Evolutionary conservation across 2,797 vertebrate species (phyloP), one percentile per base, ranked within the genome.

Genomic region (Chaetophractus vellerosus): DNA sequence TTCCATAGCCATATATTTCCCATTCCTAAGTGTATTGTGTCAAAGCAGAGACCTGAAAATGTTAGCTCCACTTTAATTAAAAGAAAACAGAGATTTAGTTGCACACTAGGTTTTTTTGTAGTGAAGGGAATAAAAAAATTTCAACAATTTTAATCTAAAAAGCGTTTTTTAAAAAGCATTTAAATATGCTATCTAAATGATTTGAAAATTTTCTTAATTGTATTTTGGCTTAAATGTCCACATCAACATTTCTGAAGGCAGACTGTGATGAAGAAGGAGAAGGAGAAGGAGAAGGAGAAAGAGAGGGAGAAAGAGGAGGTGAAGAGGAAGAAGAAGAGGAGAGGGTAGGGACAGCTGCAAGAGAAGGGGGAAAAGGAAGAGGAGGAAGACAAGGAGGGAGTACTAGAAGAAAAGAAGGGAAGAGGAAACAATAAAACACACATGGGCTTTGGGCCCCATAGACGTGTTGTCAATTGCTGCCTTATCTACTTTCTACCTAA

Each of bases 31-130:
- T 72, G 3, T 50, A 23, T 31, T 80, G 14, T 64, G 26, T 87
- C 38, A 76, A 95, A 69, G 9, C 19, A 90, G 3, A 75, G 31
- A 55, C 21, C 45, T 86, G 9, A 78, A 95, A 94, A 83, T 63
- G 15, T 64, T 33, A 11, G 45, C 6, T 87, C 69, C 23, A 84
- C 1, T 64, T 93, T 76, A 79, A 45, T 78, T 83, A 76, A 66
- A 91, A 81, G 48, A n/a, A 84, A 84, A 79, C 2, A 59, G 2
- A 88, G 15, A 31, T 85, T 59, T 41, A 15, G 18, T 18, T 23
- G 2, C 15, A 38, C 24, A 48, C 2, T 2, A 16, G 33, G 3
- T 36, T 64, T 57, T 79, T 36, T 23, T 84, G 7, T 78, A 85
- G 45, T 63, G 7, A 31, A 84, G 61, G 59, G 16, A 81, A 72